Base-by-base conservation (phyloP, 2,113 vertebrate species). In the Drymodes brunneopygia region DNA sequence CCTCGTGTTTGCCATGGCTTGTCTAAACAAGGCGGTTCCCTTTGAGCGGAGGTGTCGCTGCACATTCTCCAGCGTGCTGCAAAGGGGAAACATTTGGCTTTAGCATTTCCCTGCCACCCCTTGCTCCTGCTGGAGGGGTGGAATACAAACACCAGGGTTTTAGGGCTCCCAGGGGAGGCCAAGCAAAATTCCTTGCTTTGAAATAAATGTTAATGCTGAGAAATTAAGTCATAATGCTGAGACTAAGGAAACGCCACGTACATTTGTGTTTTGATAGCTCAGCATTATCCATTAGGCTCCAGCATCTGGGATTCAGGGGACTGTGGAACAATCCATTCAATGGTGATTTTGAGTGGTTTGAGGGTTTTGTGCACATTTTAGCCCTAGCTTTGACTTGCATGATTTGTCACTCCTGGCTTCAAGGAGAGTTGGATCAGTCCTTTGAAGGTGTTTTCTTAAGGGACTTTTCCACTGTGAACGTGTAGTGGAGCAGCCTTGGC, bases 11-110 rank as follows among this genome's bases (percentile, higher is more conserved):
- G 94, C 96, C 82, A 66, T n/a, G 16, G 73, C 92, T 90, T 87
- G 74, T 97, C 85, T 79, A 90, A 94, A 88, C 91, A 82, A 90
- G 91, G 90, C 74, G 38, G 31, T 92, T 91, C 79, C 80, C 91
- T 87, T 91, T 83, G 94, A 95, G 84, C 29, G 1, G 90, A 97
- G 96, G 97, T 98, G 97, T 98, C 25, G n/a, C 97, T 17, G 9
- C 95, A 94, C 91, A 31, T 94, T 97, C 95, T 90, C 96, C 97
- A 97, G 97, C 2, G 2, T 8, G 7, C 86, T 75, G 85, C 56
- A 61, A 93, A 85, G 45, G 83, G 94, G 94, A 97, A 97, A 95
- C 96, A 83, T 45, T 98, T 97, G 95, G 95, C 97, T 96, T 94
- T 88, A 97, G 97, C 89, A 93, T 80, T 93, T 97, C 88, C 87